Conservation (phyloP, 2,797 vertebrate genomes). For the Karalla daura region DNA sequence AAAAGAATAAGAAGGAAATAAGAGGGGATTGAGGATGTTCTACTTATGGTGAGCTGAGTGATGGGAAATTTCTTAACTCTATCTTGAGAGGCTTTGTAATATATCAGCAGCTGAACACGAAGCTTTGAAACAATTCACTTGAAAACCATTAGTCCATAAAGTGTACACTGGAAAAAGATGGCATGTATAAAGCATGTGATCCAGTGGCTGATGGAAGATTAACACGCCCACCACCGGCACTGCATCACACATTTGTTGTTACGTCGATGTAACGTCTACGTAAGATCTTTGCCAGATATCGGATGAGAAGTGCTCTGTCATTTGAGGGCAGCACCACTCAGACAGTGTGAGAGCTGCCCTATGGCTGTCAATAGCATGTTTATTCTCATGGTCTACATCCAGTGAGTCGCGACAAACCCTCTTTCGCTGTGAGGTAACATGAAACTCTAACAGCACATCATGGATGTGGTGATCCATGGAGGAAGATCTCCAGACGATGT, state of each 20-base stretch:
- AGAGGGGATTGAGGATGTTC: not conserved
- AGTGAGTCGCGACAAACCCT: not conserved
- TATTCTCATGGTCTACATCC: not conserved
- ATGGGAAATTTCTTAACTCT: constrained; percentile 1
- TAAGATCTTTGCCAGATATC: no score
- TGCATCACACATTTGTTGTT: no score
- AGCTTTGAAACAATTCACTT: not conserved
- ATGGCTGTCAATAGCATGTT: no score
- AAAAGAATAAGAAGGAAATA: not conserved
- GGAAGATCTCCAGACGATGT: no score
- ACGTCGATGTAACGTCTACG: no score
- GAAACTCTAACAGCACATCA: constrained; percentile 3
- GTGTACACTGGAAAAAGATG: not conserved
- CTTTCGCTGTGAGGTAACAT: not conserved
- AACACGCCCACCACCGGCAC: not conserved
- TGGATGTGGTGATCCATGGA: no score
- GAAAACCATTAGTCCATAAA: constrained; percentile 5
- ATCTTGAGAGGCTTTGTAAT: not conserved
- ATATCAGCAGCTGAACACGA: not conserved
- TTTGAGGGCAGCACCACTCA: no score
- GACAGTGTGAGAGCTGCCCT: no score
- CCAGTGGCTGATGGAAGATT: not conserved
- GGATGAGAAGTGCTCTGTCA: no score
- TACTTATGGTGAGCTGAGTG: constrained; percentile 3
- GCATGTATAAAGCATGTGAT: not conserved